Percentiles rank a stretch among this genome's conserved stretches.
These are phyloP conservation scores for Mamestra brassicae DNA, from an alignment of 2,888 invertebrate species.

Conservation along the genomic window DNA sequence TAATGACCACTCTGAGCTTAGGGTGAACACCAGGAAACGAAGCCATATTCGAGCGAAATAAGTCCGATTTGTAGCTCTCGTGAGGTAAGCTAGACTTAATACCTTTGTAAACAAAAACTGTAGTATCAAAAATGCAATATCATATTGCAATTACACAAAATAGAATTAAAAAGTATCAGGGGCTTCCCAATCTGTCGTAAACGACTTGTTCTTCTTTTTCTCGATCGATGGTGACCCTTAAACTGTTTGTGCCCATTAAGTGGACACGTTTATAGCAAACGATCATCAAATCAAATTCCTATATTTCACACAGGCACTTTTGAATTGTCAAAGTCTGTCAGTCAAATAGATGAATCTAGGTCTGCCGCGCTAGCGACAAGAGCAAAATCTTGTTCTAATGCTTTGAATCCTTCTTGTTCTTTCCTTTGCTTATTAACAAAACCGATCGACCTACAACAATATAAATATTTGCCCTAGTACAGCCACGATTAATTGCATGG, in stretches of 20 bases:
- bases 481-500: conserved; percentile 25
- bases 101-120: conserved; percentile 32
- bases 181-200: neutral
- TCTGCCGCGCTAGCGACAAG: too few relatives aligned
- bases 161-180: neutral
- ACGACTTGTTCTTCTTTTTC: neutral
- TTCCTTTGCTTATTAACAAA: neutral
- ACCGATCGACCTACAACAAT: conserved; percentile 19
- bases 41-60: conserved; percentile 40
- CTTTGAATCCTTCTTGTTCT: neutral
- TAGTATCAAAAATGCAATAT: conserved; percentile 7
- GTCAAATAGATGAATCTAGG: too few relatives aligned
- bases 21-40: conserved; percentile 38
- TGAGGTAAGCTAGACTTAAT: conserved; percentile 28
- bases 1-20: conserved; percentile 20
- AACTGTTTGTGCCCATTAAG: too few relatives aligned
- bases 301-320: too few relatives aligned
- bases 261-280: too few relatives aligned
- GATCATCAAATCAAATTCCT: too few relatives aligned
- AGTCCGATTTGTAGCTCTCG: conserved; percentile 27
- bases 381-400: neutral
- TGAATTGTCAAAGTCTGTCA: too few relatives aligned
- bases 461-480: conserved; percentile 12
- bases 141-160: neutral
- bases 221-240: neutral